Base-by-base conservation (phyloP, 2,797 vertebrate species). In the Chiroxiphia lanceolata region DNA sequence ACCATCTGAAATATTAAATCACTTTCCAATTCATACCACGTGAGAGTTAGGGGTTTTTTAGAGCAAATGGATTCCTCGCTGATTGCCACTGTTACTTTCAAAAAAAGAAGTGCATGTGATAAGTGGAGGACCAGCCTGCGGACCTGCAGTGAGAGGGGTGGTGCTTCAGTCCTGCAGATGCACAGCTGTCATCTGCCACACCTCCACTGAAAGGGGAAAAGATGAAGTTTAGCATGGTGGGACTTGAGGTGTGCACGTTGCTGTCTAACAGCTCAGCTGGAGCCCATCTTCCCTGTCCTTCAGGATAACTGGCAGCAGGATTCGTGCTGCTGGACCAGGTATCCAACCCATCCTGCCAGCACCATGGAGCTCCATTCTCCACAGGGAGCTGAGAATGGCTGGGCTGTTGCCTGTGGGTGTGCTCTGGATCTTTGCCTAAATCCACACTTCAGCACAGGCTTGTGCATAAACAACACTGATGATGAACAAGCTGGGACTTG, bases 381-480 rank as follows among this genome's bases (percentile, higher is more conserved):
- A 5, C 4, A 8, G 42, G 60, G 56, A 90, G 13, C 57, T 8
- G 44, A 71, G 74, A 45, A 5, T 0, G 11, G 69, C 1, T 76
- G 70, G 80, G 86, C 77, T 81, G 69, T 13, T 93, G 90, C 85
- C 85, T 57, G 83, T 71, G 93, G 80, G 85, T 21, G 69, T 69
- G 77, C 83, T 96, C 85, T 94, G 94, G 90, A 94, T 67, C 89
- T 94, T 20, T 89, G 93, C 96, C 94, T 90, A 92, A 95, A 94
- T 83, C 92, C 89, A 93, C 83, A 53, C 74, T 82, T 70, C 31
- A 84, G 77, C 71, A 56, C 11, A 79, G 81, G 57, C 51, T 87
- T 72, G 87, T 69, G 83, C 95, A 95, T 83, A 87, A 97, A 80
- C 93, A 95, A 53, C 45, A 16, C 56, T 20, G 76, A 45, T 20